phyloP scores from a whole-genome alignment of 2,797 vertebrate species.

The Onychomys arenicola region DNA sequence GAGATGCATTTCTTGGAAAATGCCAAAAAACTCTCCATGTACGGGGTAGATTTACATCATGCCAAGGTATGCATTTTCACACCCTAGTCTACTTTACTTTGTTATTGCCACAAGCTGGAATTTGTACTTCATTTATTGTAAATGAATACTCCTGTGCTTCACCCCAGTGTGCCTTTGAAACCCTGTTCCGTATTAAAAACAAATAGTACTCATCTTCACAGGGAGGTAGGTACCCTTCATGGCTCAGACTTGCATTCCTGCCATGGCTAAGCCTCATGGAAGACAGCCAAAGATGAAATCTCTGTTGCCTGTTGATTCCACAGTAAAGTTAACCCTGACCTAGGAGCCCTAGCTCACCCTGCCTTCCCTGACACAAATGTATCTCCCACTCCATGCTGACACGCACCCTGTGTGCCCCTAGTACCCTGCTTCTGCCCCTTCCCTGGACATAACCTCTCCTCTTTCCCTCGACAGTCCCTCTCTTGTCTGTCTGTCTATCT shows the following conservation, averaged over 20 bases:
- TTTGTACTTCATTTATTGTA: neutral
- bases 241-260: neutral
- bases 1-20: slow-evolving; percentile 99
- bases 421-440: neutral
- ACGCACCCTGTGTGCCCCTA: neutral
- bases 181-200: neutral
- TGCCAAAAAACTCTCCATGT: slow-evolving; percentile 99
- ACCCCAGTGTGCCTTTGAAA: neutral
- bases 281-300: neutral
- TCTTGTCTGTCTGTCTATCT: neutral
- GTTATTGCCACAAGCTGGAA: neutral
- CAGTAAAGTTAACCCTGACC: neutral
- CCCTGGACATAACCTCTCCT: neutral
- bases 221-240: too few species aligned
- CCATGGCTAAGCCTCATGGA: neutral
- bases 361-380: neutral
- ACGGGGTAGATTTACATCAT: slow-evolving; percentile 98
- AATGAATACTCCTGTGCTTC: neutral
- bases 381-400: neutral
- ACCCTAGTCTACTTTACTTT: neutral
- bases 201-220: neutral
- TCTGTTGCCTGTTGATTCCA: neutral
- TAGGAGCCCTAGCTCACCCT: neutral
- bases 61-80: slow-evolving; percentile 92
- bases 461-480: neutral